A percentile compares a stretch with the other conserved stretches of the same genome.
These are phyloP conservation scores for Rhopilema esculentum DNA, from an alignment of 30 jellyfish, hydroid and myxozoan species.

Conservation along the genomic window DNA sequence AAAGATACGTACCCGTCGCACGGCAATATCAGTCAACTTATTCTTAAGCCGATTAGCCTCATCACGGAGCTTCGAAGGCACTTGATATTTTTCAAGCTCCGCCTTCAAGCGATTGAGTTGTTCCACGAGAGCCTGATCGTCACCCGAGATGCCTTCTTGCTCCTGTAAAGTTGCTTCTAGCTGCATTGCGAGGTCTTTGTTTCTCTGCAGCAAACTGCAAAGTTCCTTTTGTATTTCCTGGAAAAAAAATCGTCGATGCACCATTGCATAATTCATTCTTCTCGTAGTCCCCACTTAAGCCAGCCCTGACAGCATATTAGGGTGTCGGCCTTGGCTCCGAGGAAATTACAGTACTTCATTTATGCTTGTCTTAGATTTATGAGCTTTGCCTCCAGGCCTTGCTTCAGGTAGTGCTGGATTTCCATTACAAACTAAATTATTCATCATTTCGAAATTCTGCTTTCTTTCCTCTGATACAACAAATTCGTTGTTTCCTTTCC, in stretches of 20 bases:
- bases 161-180: constrained; percentile 11
- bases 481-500: background rate
- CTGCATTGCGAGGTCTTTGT: constrained; percentile 1
- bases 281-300: no score
- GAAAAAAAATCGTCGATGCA: background rate
- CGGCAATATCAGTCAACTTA: constrained; percentile 29
- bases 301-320: no score
- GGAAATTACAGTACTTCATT: no score
- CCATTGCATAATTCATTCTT: no score
- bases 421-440: no score
- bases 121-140: constrained; percentile 30
- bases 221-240: constrained; percentile 21
- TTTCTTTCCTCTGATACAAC: background rate
- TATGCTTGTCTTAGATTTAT: no score
- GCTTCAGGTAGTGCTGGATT: background rate
- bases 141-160: constrained; percentile 28
- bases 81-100: constrained; percentile 21
- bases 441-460: background rate
- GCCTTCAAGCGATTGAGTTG: constrained; percentile 19
- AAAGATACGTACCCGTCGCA: constrained; percentile 18
- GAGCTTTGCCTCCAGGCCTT: no score
- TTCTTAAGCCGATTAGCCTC: constrained; percentile 37
- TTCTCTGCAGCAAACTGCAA: constrained; percentile 13
- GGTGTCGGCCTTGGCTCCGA: no score
- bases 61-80: constrained; percentile 28